These are phyloP conservation scores for Oophaga sylvatica DNA, from an alignment of 2,797 vertebrate genomes.

Conservation along the genomic window DNA sequence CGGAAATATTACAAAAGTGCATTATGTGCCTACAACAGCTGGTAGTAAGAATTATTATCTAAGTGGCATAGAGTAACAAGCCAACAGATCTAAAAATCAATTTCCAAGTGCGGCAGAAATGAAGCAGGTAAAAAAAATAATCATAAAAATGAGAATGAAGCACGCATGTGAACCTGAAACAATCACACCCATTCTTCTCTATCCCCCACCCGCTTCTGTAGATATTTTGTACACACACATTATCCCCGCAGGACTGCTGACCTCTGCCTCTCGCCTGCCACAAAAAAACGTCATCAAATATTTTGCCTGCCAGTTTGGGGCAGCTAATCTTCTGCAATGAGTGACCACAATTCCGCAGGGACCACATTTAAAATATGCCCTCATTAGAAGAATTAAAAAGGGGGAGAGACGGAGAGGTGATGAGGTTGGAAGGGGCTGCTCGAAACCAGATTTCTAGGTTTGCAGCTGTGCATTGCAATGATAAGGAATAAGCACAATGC, in stretches of 20 bases:
- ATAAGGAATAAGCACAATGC: background rate
- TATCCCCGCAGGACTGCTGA: constrained; percentile 53
- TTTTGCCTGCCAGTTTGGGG: constrained; percentile 44
- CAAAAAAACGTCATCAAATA: constrained; percentile 56
- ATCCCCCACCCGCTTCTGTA: constrained; percentile 47
- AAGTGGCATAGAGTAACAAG: background rate
- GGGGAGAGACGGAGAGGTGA: constrained; percentile 34
- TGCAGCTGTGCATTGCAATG: background rate
- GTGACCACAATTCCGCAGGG: constrained; percentile 46
- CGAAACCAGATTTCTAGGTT: constrained; percentile 19
- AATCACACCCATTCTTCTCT: constrained; percentile 62
- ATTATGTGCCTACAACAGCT: background rate
- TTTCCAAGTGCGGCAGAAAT: constrained; percentile 30
- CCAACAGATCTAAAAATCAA: constrained; percentile 16
- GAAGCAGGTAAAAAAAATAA: constrained; percentile 46
- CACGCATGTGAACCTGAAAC: constrained; percentile 54
- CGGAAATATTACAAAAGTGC: constrained; percentile 1
- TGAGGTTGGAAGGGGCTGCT: constrained; percentile 34
- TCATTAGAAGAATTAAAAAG: constrained; percentile 63
- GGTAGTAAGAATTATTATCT: constrained; percentile 17
- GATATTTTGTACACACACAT: constrained; percentile 59
- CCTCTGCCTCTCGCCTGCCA: constrained; percentile 51
- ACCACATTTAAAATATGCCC: constrained; percentile 53
- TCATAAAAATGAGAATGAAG: constrained; percentile 32
- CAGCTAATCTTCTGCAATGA: constrained; percentile 51